Evolutionary conservation across 2,797 vertebrate species (phyloP), one percentile per base, ranked within the genome.

Genomic region (Emydoidea blandingii): DNA sequence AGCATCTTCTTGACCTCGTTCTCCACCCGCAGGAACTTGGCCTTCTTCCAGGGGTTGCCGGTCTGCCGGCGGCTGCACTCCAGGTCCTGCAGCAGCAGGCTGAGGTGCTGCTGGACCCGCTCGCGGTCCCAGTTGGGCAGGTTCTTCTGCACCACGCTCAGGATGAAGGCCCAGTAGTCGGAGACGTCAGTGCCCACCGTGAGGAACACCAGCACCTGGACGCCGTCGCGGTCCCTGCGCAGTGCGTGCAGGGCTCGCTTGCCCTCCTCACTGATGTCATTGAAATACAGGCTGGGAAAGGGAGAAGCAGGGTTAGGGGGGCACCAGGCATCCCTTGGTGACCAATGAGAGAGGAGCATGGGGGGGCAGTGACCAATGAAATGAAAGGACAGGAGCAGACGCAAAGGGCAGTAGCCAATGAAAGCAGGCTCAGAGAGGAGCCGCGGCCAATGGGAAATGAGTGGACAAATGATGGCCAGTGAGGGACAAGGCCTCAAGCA

Each of bases 121-220:
- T 98, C 95, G 0, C 95, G 97, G 87, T 99, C 99, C 99, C 99
- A 99, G 94, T 99, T 98, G 44, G 98, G 98, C 54, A 99, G 97
- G 82, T 99, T 99, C 95, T 98, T 97, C 85, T 98, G 98, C 81
- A 99, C 98, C 93, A 99, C 98, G 4, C 90, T 98, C 88, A 99
- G 98, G 96, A 99, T 99, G 78, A 98, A 97, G 19, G 98, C 98
- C 99, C 99, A 99, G 98, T 99, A 98, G 90, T 99, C 98, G 0
- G 99, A 99, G 92, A 99, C 94, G 1, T 99, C 98, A 0, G 98
- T 96, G 79, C 99, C 99, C 41, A 99, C 99, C 0, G 99, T 99
- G 94, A 99, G 98, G 2, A 99, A 99, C 4, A 99, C 99, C 96
- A 99, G 98, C 2, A 99, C 99, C 62, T 97, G 98, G 85, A 99